phyloP scores from a whole-genome alignment of 2,888 invertebrate species.

The Tenthredo distinguenda region DNA sequence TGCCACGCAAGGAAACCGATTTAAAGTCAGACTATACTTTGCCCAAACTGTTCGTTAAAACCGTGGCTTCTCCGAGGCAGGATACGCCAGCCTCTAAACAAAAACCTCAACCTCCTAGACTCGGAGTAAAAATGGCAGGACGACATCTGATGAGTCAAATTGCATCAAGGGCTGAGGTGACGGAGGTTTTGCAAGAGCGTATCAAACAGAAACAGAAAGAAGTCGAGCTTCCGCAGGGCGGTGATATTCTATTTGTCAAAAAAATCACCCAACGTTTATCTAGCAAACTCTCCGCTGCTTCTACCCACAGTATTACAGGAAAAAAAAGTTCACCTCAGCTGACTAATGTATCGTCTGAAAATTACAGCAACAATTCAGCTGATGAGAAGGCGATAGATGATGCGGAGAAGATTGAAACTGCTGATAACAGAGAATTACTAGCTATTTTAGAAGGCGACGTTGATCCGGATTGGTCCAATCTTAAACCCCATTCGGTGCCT shows the following conservation, averaged over 20 bases:
- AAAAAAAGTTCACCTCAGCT: conserved; percentile 63
- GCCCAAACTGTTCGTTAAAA: not conserved
- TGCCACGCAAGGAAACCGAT: not conserved
- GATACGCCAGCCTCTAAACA: conserved; percentile 32
- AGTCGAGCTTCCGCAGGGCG: conserved; percentile 75
- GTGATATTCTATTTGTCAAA: conserved; percentile 80
- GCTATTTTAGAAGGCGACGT: conserved; percentile 82
- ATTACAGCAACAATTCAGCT: conserved; percentile 50
- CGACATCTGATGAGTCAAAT: conserved; percentile 80
- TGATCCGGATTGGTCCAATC: conserved; percentile 77
- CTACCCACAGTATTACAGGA: conserved; percentile 62
- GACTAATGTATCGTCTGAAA: conserved; percentile 45
- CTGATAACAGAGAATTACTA: conserved; percentile 80
- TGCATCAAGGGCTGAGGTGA: conserved; percentile 80
- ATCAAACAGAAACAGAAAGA: conserved; percentile 78
- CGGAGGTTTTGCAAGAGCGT: conserved; percentile 80
- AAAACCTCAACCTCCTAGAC: conserved; percentile 56
- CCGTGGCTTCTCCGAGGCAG: not conserved
- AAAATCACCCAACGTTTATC: conserved; percentile 80
- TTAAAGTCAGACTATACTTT: not conserved
- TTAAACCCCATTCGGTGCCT: conserved; percentile 66
- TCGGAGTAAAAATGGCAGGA: conserved; percentile 59
- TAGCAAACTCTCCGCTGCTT: conserved; percentile 74
- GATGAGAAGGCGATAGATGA: conserved; percentile 54
- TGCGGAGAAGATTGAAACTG: conserved; percentile 64